These are phyloP conservation scores for Carcharodon carcharias DNA, from an alignment of 2,797 vertebrate species.

Conservation along the genomic window DNA sequence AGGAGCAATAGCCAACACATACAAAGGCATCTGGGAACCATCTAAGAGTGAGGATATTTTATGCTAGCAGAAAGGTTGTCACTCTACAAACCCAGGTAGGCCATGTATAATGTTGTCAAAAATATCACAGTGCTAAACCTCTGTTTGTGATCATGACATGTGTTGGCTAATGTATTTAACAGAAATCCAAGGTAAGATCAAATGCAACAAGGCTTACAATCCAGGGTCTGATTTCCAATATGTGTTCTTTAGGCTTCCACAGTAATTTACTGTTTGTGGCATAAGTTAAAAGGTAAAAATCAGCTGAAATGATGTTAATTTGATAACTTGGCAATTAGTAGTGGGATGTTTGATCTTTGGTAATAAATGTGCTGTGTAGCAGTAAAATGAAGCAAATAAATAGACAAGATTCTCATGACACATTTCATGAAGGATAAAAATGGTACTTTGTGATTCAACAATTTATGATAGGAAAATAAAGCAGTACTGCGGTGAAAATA, in stretches of 20 bases:
- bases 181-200: neutral
- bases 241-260: neutral
- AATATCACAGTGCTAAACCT: neutral
- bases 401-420: neutral
- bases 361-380: neutral
- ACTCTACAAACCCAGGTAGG: neutral
- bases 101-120: neutral
- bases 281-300: constrained; percentile 7
- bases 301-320: neutral
- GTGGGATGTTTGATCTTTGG: neutral
- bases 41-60: neutral
- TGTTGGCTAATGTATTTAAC: neutral
- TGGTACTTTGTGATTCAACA: neutral
- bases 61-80: neutral
- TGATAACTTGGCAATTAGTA: neutral
- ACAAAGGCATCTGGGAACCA: neutral
- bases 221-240: neutral
- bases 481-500: neutral
- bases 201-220: neutral
- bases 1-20: neutral
- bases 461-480: neutral
- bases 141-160: neutral
- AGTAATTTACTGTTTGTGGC: neutral
- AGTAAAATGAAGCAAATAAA: neutral
- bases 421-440: neutral